Evolutionary conservation across 2,888 invertebrate species (phyloP), one percentile per base, ranked within the genome.

Genomic region (Bellardia bayeri): DNA sequence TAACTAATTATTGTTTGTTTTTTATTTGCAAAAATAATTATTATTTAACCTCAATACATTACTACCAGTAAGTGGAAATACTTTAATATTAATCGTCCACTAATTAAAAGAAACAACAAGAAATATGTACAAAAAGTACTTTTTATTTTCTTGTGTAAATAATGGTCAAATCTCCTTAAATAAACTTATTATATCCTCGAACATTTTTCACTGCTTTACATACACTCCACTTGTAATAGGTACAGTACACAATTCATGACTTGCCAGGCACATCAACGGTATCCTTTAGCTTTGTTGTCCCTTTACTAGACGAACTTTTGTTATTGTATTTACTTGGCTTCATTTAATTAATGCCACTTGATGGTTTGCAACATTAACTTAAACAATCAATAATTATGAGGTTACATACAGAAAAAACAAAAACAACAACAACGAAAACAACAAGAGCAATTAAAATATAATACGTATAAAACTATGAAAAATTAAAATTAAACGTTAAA

Each of bases 361-460:
- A 23, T 66, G 69, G 37, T 85, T 82, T 63, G 66, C 33, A 71
- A 49, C 63, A 75, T 81, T 81, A 75, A 81, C 45, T 75, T 64
- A 71, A 79, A 71, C 80, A 85, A 85, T 85, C 85, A 85, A 85
- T 85, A 85, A 81, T 85, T 85, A 75, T 85, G 80, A 76, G 75
- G 61, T 63, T 75, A 61, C 3, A 54, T 30, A 61, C 54, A 45
- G 49, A 51, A 5, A 16, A 64, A 61, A n/a, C 33, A 2, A 30
- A 23, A 49, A 61, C 16, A 6, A 16, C 49, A 11, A 64, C 14
- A 11, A 51, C 7, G 64, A 51, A 9, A n/a, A 16, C 9, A 64
- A 37, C 11, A 74, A 66, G 2, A 45, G 54, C n/a, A 75, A 66
- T 23, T 68, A 75, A 33, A 66, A 74, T 45, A 66, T 49, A 42